Evolutionary conservation across 2,797 vertebrate species (phyloP), one percentile per base, ranked within the genome.

Genomic region (Phoxinus dragarum): DNA sequence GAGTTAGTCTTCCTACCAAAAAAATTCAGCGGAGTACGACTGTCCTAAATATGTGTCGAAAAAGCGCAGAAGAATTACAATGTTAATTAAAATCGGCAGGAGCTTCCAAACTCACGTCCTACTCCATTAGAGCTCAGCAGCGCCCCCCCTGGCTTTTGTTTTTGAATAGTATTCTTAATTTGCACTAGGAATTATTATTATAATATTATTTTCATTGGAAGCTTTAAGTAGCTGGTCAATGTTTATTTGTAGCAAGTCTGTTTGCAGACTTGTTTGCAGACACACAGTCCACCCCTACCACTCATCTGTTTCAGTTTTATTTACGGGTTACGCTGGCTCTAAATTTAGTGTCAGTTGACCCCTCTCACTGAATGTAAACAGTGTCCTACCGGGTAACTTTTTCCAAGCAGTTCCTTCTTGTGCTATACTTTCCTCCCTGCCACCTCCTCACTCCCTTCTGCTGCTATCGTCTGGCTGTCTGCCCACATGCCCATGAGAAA

Each of bases 301-400:
- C 47, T 54, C 73, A 23, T 77, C 52, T 27, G 74, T 56, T 56
- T 77, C 3, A 23, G 74, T 23, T 59, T 59, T 77, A 77, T 77
- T 77, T 40, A 42, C 7, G 36, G 21, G 23, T 77, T 40, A 59
- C 4, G 36, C 52, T 59, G 52, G 21, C 47, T 52, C 21, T 76
- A 59, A 59, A 40, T 56, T n/a, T 12, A 56, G 52, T n/a, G 52
- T 59, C 52, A n/a, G 52, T 40, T 77, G 21, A 40, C 21, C 52
- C 74, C 34, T 76, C 19, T 54, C 47, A 36, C 47, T 54, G 5
- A 54, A 54, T 36, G 73, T 73, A 73, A 73, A 54, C 47, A 0
- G 5, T 59, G 74, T n/a, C 52, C 36, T 34, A 21, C 44, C 1
- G 8, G 4, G 14, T 1, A 19, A 31, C 44, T 44, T 73, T 47